Evolutionary conservation across 2,797 vertebrate species (phyloP).

Genomic region (Calcarius lapponicus): DNA sequence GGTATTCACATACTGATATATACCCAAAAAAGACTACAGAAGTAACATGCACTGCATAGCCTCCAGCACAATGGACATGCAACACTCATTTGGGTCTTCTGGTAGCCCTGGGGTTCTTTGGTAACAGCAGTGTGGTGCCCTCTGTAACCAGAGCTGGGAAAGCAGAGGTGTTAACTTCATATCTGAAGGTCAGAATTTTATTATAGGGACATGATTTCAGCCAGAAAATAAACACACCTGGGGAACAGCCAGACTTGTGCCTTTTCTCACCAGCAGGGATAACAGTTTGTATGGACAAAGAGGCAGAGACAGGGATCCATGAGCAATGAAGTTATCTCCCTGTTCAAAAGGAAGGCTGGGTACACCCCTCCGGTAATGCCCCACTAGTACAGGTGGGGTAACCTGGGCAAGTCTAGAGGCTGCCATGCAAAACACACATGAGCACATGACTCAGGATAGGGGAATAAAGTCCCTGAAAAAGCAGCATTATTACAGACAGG

Average conservation of each 20-base stretch:
- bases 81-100: not conserved
- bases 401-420: not conserved
- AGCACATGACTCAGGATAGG: not conserved
- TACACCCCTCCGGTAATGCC: too few species aligned
- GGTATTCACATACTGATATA: not conserved
- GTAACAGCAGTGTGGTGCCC: not conserved
- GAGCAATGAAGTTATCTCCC: not conserved
- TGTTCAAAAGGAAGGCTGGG: not conserved
- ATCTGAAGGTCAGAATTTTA: not conserved
- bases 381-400: not conserved
- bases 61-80: not conserved
- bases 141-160: not conserved
- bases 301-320: not conserved
- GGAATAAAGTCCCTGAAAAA: not conserved
- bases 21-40: not conserved
- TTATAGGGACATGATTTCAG: not conserved
- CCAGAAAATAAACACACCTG: not conserved
- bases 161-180: not conserved
- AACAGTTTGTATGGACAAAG: not conserved
- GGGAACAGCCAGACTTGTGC: not conserved
- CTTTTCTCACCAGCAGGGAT: not conserved
- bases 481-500: not conserved
- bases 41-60: rapidly evolving
- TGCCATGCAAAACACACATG: not conserved
- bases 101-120: not conserved